phyloP scores from a whole-genome alignment of 2,888 invertebrate genomes.

The Lottia scabra region DNA sequence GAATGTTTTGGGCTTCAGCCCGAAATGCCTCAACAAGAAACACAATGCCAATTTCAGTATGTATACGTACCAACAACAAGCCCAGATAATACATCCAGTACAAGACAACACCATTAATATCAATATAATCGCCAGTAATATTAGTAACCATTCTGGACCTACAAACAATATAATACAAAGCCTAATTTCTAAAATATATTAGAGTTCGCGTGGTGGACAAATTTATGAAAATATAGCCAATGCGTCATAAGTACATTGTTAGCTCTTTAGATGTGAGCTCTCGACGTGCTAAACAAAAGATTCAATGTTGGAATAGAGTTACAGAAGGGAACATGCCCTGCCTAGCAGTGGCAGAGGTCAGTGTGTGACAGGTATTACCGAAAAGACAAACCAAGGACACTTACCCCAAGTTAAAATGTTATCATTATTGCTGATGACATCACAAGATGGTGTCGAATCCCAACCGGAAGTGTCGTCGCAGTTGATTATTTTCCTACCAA shows the following conservation, averaged over 20 bases:
- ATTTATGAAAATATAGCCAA: too few species aligned
- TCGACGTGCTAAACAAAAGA: too few species aligned
- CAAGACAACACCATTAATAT: not conserved
- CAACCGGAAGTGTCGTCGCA: not conserved
- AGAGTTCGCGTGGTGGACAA: not conserved
- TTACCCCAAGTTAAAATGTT: not conserved
- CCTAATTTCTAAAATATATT: not conserved
- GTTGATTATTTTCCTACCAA: not conserved
- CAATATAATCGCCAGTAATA: not conserved
- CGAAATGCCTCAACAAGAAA: not conserved
- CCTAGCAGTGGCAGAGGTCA: too few species aligned
- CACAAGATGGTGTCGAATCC: not conserved
- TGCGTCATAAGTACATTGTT: too few species aligned
- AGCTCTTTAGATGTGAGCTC: too few species aligned
- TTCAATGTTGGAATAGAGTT: too few species aligned
- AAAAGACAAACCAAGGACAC: too few species aligned
- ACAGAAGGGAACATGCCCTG: too few species aligned
- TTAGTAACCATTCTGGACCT: not conserved
- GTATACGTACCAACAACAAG: not conserved
- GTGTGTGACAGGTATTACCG: too few species aligned
- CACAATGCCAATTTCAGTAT: too few species aligned
- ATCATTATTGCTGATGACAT: not conserved
- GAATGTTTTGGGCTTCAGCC: too few species aligned
- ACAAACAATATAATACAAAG: not conserved
- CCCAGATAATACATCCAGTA: not conserved